These are phyloP conservation scores for Myotis lucifugus DNA, from an alignment of 2,113 vertebrate species.

Conservation along the genomic window DNA sequence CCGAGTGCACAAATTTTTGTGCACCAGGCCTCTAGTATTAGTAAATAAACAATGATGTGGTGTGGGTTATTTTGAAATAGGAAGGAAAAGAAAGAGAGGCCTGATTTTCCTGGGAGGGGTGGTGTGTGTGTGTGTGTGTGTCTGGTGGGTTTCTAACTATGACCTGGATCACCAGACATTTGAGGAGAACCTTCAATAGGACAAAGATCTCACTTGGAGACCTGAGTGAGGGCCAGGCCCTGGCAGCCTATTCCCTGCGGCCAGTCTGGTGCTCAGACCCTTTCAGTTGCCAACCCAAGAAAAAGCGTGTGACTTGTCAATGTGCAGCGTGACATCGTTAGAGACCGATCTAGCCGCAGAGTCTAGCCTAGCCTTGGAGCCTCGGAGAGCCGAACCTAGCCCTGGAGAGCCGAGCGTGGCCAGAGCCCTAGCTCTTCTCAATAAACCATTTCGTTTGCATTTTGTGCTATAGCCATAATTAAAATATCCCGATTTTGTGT, in stretches of 20 bases:
- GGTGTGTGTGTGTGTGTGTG: not conserved
- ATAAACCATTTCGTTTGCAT: not conserved
- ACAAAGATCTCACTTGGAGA: not conserved
- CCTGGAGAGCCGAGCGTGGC: no score
- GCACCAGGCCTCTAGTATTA: no score
- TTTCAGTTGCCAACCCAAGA: no score
- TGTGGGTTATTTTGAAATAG: not conserved
- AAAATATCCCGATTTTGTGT: not conserved
- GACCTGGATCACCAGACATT: not conserved
- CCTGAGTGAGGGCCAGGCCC: no score
- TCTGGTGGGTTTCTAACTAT: not conserved
- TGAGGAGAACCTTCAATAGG: slow-evolving; percentile 23
- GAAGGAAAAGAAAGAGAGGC: not conserved
- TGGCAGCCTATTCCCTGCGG: no score
- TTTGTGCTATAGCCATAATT: not conserved
- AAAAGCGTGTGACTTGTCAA: no score
- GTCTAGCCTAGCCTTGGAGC: no score
- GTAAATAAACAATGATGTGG: not conserved
- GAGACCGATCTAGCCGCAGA: no score
- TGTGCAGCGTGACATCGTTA: no score
- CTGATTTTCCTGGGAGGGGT: not conserved
- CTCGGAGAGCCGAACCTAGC: no score
- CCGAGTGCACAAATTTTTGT: no score
- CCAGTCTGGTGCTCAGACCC: no score
- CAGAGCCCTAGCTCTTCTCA: not conserved